phyloP scores from a whole-genome alignment of 2,113 vertebrate species.

The Corynorhinus townsendii region DNA sequence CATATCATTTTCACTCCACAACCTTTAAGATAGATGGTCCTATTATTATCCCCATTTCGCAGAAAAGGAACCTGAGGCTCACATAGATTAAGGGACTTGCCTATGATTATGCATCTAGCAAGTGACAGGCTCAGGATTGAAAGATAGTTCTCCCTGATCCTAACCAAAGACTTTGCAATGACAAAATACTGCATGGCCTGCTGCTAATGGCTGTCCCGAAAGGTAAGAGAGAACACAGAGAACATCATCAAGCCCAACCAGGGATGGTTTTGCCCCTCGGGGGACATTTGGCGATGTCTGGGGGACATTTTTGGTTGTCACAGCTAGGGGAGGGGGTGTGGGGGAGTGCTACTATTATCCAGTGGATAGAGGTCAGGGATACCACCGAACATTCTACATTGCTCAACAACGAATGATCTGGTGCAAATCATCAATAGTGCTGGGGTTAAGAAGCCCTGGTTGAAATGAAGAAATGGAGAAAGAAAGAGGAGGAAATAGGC shows the following conservation, averaged over 20 bases:
- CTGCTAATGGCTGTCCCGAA: accelerated
- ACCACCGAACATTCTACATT: neutral
- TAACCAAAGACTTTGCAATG: neutral
- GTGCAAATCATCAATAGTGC: neutral
- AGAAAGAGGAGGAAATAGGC: neutral
- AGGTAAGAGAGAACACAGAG: neutral
- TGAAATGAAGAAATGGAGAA: neutral
- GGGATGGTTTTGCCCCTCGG: neutral
- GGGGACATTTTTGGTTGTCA: neutral
- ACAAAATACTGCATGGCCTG: neutral
- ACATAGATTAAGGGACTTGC: neutral
- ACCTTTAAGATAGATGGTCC: neutral
- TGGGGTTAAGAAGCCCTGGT: neutral
- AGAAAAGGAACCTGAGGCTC: neutral
- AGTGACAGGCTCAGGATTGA: neutral
- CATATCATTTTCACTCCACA: neutral
- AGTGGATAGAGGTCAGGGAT: neutral
- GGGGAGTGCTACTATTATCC: too few species aligned
- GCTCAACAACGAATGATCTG: neutral
- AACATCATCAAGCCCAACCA: neutral
- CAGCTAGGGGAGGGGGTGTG: accelerated
- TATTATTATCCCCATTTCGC: neutral
- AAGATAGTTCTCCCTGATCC: neutral
- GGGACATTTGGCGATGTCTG: neutral
- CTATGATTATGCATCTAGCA: neutral